Conservation (phyloP, 2,797 vertebrate species). For the Todus mexicanus region DNA sequence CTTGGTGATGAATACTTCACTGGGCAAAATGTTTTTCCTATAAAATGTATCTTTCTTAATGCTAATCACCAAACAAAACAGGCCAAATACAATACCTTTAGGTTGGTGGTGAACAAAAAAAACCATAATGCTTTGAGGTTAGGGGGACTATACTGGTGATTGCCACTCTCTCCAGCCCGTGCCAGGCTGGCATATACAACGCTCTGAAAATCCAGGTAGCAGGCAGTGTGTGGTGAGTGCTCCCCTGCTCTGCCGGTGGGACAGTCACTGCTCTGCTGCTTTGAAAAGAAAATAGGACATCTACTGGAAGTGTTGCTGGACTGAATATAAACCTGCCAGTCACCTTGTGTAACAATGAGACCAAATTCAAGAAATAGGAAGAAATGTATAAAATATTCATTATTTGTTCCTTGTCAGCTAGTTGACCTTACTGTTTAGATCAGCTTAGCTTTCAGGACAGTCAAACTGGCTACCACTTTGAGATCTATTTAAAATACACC, state of each 20-base stretch:
- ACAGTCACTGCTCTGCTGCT: background rate
- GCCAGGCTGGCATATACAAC: background rate
- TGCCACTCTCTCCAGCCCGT: background rate
- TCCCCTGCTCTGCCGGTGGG: background rate
- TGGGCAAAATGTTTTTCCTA: background rate
- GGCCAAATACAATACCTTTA: background rate
- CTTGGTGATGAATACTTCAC: constrained; percentile 14
- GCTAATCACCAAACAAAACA: background rate
- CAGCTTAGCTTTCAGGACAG: background rate
- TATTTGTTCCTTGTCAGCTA: background rate
- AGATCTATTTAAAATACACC: background rate
- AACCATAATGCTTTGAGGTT: background rate
- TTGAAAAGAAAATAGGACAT: background rate
- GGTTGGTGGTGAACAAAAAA: background rate
- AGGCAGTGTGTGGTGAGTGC: background rate
- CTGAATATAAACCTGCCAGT: background rate
- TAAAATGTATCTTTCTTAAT: background rate
- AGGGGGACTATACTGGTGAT: background rate
- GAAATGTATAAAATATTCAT: background rate
- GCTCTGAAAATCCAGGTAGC: background rate
- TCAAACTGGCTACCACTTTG: background rate
- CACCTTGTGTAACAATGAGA: background rate
- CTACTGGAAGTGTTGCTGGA: constrained; percentile 20
- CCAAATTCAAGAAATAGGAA: constrained; percentile 3
- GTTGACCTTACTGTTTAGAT: background rate